Conservation (phyloP, 2,113 vertebrate species). For the Tamias sibiricus region DNA sequence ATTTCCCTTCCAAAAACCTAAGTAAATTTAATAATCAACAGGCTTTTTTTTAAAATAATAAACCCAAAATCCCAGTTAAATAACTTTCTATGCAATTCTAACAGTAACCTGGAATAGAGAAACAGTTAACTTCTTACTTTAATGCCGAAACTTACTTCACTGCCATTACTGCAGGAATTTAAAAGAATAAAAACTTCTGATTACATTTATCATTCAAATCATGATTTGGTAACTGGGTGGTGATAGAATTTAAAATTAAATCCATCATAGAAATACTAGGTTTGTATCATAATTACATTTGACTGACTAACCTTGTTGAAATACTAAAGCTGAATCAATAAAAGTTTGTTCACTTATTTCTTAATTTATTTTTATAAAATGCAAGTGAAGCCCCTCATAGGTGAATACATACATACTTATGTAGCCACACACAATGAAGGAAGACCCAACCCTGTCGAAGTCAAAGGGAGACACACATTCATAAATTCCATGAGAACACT, state of each 20-base stretch:
- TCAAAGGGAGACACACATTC: background rate
- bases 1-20: background rate
- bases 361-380: background rate
- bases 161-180: background rate
- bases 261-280: background rate
- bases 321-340: background rate
- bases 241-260: background rate
- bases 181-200: background rate
- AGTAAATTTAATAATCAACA: background rate
- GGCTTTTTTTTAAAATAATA: background rate
- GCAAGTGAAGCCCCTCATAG: background rate
- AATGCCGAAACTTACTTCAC: background rate
- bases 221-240: background rate
- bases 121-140: background rate
- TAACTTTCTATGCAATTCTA: background rate
- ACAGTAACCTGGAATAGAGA: background rate
- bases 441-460: background rate
- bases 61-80: background rate
- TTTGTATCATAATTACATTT: background rate
- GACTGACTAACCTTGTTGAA: background rate
- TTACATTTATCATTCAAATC: background rate
- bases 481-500: background rate
- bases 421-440: rapidly evolving
- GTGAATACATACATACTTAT: rapidly evolving
- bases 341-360: background rate